Conservation (phyloP, 2,797 vertebrate genomes). For the Centroberyx gerrardi region DNA sequence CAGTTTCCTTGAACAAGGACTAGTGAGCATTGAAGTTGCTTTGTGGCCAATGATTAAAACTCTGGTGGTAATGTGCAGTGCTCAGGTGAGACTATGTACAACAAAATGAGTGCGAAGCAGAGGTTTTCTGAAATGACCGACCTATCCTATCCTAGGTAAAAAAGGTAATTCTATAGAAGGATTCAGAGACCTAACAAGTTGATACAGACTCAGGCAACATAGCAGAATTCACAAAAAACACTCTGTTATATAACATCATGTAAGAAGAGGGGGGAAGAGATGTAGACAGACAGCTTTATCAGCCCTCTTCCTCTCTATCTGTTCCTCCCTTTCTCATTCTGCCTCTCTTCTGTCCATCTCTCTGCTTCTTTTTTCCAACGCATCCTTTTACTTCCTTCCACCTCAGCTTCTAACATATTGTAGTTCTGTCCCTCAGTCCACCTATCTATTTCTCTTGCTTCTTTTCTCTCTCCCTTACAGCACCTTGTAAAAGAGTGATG, state of each 20-base stretch:
- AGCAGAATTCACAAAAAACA: conserved; percentile 18
- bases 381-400: not conserved
- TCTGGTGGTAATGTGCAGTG: not conserved
- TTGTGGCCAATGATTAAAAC: not conserved
- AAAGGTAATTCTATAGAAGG: conserved; percentile 7
- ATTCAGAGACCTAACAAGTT: conserved; percentile 18
- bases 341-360: not conserved
- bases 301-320: conserved; percentile 13
- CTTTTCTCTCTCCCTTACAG: not conserved
- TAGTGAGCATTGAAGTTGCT: too few relatives aligned
- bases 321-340: conserved; percentile 23
- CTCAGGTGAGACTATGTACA: not conserved
- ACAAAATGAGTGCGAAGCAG: not conserved
- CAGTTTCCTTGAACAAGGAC: too few relatives aligned
- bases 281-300: conserved; percentile 20
- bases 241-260: conserved; percentile 47
- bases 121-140: not conserved
- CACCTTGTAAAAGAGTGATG: conserved; percentile 49
- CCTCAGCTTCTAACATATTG: conserved; percentile 18
- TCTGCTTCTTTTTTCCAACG: not conserved
- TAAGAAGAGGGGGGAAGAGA: conserved; percentile 16
- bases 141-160: not conserved
- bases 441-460: conserved; percentile 28
- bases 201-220: not conserved
- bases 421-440: not conserved